These are phyloP conservation scores for Suncus etruscus DNA, from an alignment of 2,113 vertebrate species.

Conservation along the genomic window DNA sequence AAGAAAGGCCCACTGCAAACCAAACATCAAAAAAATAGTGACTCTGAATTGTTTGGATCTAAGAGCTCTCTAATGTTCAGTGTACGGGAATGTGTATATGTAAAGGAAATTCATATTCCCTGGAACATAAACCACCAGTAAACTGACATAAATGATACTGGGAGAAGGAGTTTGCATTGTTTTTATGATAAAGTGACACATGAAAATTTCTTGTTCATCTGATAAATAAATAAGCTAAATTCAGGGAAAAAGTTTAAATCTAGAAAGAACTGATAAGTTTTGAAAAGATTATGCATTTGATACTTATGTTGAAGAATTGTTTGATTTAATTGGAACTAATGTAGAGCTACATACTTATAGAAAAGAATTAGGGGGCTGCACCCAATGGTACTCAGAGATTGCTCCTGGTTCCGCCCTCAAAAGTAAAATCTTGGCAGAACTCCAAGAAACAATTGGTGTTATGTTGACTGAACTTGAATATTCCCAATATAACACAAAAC, in stretches of 20 bases:
- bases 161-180: neutral
- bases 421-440: too few relatives aligned
- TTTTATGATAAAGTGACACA: neutral
- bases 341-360: too few relatives aligned
- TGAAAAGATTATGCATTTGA: conserved; percentile 1
- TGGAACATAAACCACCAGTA: neutral
- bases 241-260: neutral
- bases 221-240: conserved; percentile 19
- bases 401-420: too few relatives aligned
- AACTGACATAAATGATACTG: neutral
- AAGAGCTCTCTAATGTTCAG: neutral
- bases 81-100: neutral
- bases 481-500: too few relatives aligned
- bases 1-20: neutral
- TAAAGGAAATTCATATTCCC: neutral
- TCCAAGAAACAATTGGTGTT: too few relatives aligned
- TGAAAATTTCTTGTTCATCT: conserved; percentile 7
- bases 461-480: too few relatives aligned
- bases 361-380: too few relatives aligned
- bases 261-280: neutral
- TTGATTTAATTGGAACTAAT: neutral
- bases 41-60: neutral
- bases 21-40: neutral
- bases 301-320: neutral
- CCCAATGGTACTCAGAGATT: too few relatives aligned